A percentile compares a stretch with the other conserved stretches of the same genome.
Conservation (phyloP, 2,113 vertebrate species). For the Dryoscopus gambensis region DNA sequence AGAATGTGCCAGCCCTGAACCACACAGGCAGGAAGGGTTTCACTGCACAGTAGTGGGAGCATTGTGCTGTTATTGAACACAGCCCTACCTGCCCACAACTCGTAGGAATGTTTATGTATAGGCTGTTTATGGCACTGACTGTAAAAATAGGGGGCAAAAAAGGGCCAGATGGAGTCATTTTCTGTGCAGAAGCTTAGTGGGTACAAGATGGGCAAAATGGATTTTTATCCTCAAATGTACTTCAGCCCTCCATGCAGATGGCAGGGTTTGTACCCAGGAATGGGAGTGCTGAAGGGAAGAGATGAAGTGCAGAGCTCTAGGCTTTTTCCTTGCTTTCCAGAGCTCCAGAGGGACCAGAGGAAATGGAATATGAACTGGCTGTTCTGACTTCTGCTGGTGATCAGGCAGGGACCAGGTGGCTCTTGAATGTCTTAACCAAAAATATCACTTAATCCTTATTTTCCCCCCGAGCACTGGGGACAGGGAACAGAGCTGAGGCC, state of each 20-base stretch:
- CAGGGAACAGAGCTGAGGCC: background rate
- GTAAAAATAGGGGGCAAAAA: background rate
- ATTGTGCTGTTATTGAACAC: background rate
- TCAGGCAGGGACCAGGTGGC: slow-evolving; percentile 26
- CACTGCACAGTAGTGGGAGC: background rate
- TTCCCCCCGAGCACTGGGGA: background rate
- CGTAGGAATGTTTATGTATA: background rate
- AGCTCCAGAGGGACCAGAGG: background rate
- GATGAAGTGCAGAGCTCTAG: background rate
- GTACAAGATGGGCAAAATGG: background rate
- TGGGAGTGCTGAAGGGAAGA: background rate
- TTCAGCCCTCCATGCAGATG: background rate
- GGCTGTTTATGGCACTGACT: background rate
- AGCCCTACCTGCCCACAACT: background rate
- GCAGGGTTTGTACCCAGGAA: background rate
- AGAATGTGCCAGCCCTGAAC: background rate
- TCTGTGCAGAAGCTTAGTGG: background rate
- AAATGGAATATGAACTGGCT: background rate
- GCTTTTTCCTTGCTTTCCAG: background rate
- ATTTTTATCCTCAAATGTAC: background rate
- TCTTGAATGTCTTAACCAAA: slow-evolving; percentile 17
- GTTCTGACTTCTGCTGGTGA: background rate
- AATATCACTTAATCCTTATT: slow-evolving; percentile 39
- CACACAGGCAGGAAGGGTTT: background rate
- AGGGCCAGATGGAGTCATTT: background rate